Base-by-base conservation (phyloP, 2,113 vertebrate species). In the Phylloscopus trochilus region DNA sequence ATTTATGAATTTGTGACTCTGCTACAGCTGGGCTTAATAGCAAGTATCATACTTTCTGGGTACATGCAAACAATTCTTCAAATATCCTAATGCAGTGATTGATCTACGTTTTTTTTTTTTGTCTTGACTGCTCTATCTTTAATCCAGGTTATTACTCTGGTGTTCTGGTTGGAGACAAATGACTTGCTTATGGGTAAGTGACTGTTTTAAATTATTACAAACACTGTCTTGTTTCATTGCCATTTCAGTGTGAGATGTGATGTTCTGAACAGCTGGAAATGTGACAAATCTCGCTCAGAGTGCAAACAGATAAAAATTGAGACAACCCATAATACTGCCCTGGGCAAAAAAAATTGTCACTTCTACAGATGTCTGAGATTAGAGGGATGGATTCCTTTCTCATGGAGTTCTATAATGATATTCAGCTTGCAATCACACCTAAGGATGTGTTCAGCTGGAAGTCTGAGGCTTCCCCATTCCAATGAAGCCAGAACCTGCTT, bases 91-190 rank as follows among this genome's bases (percentile, higher is more conserved):
- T 94, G 53, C n/a, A 89, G 74, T 97, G 97, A 97, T 97, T 96
- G 94, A 97, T 97, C 96, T 89, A 89, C 89, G 68, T 93, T 94
- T 95, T 91, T 91, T 39, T 39, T 41, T 94, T 95, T 92, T 83
- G 69, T 91, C 95, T 94, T 94, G 95, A 95, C 96, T 97, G 91
- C 89, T 96, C 79, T 96, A 79, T 97, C 89, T 95, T 96, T 96
- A 96, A 96, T 95, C 95, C 74, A 7, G 23, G 90, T 94, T 96
- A 96, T 96, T 94, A 91, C 85, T 83, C 60, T 86, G 82, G 35
- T 43, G 28, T 84, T 95, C 77, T 83, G 89, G 68, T 84, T 1
- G 15, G 89, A 95, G 91, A 96, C 79, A 90, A 96, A 96, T 94
- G 30, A 83, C 59, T 87, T 94, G 70, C 93, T 95, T 53, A 67